Percentiles rank a stretch among this genome's conserved stretches.
phyloP scores from a whole-genome alignment of 2,888 invertebrate species.

The Patella depressa region DNA sequence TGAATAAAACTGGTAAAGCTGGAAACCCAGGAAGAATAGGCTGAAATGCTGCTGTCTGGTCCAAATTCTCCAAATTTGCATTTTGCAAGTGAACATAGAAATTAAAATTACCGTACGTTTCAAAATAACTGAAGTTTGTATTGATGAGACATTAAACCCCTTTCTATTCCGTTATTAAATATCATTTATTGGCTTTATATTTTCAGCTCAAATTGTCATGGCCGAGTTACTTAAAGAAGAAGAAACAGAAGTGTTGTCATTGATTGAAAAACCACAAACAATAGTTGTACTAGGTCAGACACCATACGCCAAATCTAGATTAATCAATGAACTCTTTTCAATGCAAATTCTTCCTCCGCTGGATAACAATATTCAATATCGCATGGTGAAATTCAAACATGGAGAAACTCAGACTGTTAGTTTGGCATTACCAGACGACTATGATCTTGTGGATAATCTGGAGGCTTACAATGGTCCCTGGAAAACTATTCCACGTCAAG shows the following conservation, averaged over 20 bases:
- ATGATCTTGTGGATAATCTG: constrained; percentile 79
- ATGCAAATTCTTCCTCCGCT: constrained; percentile 77
- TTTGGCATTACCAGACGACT: constrained; percentile 71
- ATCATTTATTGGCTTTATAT: no score
- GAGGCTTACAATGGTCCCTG: constrained; percentile 80
- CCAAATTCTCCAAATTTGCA: background rate
- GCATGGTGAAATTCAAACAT: constrained; percentile 77
- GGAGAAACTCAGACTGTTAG: constrained; percentile 67
- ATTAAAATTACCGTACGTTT: no score
- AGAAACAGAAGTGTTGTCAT: constrained; percentile 64
- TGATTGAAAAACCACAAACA: constrained; percentile 76
- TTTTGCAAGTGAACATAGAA: constrained; percentile 3
- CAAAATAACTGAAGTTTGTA: no score
- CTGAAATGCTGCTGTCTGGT: background rate
- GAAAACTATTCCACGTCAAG: constrained; percentile 80
- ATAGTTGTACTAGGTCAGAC: constrained; percentile 83
- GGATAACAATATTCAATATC: constrained; percentile 74
- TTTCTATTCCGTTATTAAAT: no score
- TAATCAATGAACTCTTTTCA: constrained; percentile 82
- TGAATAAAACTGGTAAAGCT: no score
- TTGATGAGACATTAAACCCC: no score
- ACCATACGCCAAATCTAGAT: constrained; percentile 79
- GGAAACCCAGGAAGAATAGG: no score
- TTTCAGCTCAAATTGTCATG: constrained; percentile 55
- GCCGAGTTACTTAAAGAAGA: constrained; percentile 66